Evolutionary conservation across 2,797 vertebrate genomes (phyloP), one percentile per base, ranked within the genome.

Genomic region (Darevskia nairensis): DNA sequence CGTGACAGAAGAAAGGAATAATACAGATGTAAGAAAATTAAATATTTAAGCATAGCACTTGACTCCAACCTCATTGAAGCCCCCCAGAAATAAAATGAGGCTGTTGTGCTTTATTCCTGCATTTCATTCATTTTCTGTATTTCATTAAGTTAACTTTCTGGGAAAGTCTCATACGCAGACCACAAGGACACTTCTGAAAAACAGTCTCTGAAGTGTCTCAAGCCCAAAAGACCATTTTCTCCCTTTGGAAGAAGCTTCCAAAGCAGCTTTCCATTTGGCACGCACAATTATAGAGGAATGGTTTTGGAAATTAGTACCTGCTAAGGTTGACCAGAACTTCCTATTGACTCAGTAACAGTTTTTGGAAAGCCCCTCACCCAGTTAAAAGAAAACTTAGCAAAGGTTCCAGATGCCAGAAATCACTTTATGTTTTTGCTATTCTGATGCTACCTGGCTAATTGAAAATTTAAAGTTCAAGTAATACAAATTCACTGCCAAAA

Each of bases 261-360:
- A 85, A 85, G 7, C n/a, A 81, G 59, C 82, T 72, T 89, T 41
- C 27, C 11, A 15, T 84, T 68, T 85, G 77, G 77, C 55, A 66
- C 19, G 11, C 29, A 9, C 32, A 29, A 25, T 25, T 41, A 75
- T n/a, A 74, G 23, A 84, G 76, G 59, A 81, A 89, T 64, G 17
- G 55, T 66, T 85, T 75, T 50, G 41, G 84, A 89, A 66, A 89
- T 85, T 74, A 85, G 83, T 85, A 85, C 23, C 76, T 75, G 55
- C 46, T 85, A 66, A 81, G 4, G 4, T 55, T 85, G 55, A 81
- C 69, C 77, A 85, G 41, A 7, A 39, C n/a, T 76, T 75, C 83
- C 83, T 75, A 75, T 85, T 55, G 29, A 85, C n/a, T 10, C 32
- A 41, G 55, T 32, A 59, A 79, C 10, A n/a, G 27, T n/a, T 46